Conservation (phyloP, 2,113 vertebrate genomes). For the Mus spicilegus region DNA sequence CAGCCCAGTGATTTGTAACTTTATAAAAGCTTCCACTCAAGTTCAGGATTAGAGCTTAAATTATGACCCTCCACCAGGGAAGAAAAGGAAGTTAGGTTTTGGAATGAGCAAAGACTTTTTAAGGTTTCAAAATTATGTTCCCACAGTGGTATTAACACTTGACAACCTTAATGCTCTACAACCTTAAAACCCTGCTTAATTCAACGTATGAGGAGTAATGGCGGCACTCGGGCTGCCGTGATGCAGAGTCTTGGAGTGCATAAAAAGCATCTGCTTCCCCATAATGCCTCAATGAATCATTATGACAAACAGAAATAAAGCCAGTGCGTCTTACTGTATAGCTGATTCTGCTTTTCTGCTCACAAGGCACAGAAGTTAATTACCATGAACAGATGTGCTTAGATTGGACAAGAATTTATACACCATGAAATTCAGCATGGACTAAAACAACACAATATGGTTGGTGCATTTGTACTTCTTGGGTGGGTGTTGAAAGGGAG, state of each 20-base stretch:
- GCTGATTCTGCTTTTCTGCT: conserved; percentile 85
- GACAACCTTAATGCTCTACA: conserved; percentile 76
- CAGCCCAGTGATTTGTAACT: conserved; percentile 69
- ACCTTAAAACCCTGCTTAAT: conserved; percentile 76
- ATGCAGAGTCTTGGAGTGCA: conserved; percentile 77
- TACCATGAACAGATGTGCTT: conserved; percentile 86
- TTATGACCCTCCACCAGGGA: conserved; percentile 56
- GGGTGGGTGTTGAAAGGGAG: conserved; percentile 45
- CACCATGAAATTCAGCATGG: conserved; percentile 74
- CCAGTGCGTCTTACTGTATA: conserved; percentile 76
- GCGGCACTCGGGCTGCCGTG: conserved; percentile 53
- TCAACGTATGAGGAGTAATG: conserved; percentile 72
- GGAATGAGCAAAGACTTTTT: conserved; percentile 71
- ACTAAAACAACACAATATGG: conserved; percentile 79
- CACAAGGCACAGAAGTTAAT: conserved; percentile 84
- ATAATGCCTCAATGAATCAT: conserved; percentile 85
- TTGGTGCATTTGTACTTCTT: conserved; percentile 65
- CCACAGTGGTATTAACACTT: conserved; percentile 74
- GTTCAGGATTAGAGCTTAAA: conserved; percentile 72
- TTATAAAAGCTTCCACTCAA: conserved; percentile 72
- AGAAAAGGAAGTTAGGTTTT: conserved; percentile 59
- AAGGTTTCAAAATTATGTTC: conserved; percentile 80
- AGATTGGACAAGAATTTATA: conserved; percentile 86
- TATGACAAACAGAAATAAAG: conserved; percentile 85
- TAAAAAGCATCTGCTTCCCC: conserved; percentile 83